Evolutionary conservation across 2,888 invertebrate genomes (phyloP), one percentile per base, ranked within the genome.

Genomic region (Pandemis cinnamomeana): DNA sequence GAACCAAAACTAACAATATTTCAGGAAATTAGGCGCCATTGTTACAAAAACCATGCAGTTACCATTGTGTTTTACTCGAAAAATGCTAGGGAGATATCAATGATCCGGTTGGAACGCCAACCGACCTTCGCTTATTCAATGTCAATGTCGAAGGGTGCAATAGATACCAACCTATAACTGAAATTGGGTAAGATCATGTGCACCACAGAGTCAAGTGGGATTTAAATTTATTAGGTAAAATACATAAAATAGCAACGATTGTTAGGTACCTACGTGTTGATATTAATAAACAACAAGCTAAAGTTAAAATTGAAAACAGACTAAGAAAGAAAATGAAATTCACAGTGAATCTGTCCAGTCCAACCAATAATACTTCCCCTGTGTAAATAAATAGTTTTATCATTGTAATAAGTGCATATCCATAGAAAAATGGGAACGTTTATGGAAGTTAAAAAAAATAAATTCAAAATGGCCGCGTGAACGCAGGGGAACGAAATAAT

Each of bases 401-500:
- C 48, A 64, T 71, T 74, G 42, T 72, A 72, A 73, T 72, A 75
- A 75, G 41, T 67, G 67, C 68, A 67, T 75, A 75, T 74, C 70
- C 70, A 36, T 36, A 36, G 27, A 36, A 36, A 36, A 36, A 1
- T 36, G 27, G 27, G 85, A 83, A 85, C 83, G 85, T 83, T 83
- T 80, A 80, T 78, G 76, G 76, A 71, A 75, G 72, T 79, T 67
- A 82, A 82, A 83, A 83, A 84, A 83, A 82, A 83, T 75, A 84
- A 82, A 84, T 82, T 78, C 88, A 93, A 93, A 88, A 94, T 94
- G 93, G 93, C 93, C 86, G 81, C 84, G 72, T 82, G 78, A 86
- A 78, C 83, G 84, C 82, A 85, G 87, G 91, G 92, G 88, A 86
- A 80, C 81, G 83, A 89, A 92, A 92, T 92, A 93, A 93, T 91